phyloP scores from a whole-genome alignment of 2,797 vertebrate genomes.

The Sebastes matsubarae region DNA sequence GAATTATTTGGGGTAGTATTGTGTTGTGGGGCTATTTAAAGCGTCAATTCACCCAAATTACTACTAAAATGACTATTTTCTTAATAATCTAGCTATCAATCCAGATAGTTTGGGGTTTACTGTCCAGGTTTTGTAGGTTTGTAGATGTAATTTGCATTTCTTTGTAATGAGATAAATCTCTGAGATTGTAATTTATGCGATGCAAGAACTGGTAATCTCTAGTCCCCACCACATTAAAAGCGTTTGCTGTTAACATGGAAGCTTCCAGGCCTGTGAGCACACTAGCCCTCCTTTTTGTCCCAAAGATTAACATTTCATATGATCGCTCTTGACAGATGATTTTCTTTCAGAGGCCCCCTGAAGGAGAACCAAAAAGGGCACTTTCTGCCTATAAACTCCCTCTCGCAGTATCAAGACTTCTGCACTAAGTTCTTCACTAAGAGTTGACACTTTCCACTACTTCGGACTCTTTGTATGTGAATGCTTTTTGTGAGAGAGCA shows the following conservation, averaged over 20 bases:
- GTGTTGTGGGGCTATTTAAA: not conserved
- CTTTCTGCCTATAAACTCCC: constrained; percentile 75
- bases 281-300: constrained; percentile 36
- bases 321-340: constrained; percentile 90
- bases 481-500: not conserved
- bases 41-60: not conserved
- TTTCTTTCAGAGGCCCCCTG: constrained; percentile 87
- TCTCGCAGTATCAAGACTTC: constrained; percentile 53
- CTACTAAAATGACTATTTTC: not conserved
- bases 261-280: constrained; percentile 44
- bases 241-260: not conserved
- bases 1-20: too few relatives aligned
- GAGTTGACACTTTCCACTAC: not conserved
- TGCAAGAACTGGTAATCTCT: not conserved
- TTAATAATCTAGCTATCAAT: not conserved
- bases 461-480: not conserved
- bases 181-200: not conserved
- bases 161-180: not conserved
- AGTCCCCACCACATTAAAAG: not conserved
- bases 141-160: not conserved
- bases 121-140: not conserved
- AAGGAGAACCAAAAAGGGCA: constrained; percentile 92
- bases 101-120: not conserved
- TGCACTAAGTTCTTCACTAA: not conserved
- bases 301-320: constrained; percentile 90